Base-by-base conservation (phyloP, 2,113 vertebrate genomes). In the Neogobius melanostomus region DNA sequence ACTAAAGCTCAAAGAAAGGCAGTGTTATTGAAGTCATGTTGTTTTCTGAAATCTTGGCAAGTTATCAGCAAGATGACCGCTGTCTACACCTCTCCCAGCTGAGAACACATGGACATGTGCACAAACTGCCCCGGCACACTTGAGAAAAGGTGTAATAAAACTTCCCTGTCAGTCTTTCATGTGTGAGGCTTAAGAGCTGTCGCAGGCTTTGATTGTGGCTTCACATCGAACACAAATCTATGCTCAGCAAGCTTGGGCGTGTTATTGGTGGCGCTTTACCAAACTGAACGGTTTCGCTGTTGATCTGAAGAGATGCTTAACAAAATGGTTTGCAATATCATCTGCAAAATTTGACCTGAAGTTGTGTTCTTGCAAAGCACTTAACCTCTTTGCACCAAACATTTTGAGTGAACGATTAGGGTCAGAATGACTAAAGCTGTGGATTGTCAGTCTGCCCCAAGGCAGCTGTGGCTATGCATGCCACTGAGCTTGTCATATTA, bases 111-210 rank as follows among this genome's bases (percentile, higher is more conserved):
- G 9, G 50, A 66, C 48, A 54, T 36, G 12, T 64, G 63, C 70
- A 44, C 60, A 66, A 60, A 54, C 61, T 50, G 51, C 46, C 52
- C 59, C 50, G 61, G 65, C 69, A 48, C 43, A 50, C 56, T 72
- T 71, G 83, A 84, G 73, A 72, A 70, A 67, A 77, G 75, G 69
- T 88, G 75, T 72, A 79, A 85, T 85, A 85, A 87, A 89, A 87
- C 77, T 71, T 85, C 42, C 75, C 74, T 78, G 81, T 77, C 79
- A 84, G 72, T 88, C 86, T 82, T 89, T 89, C 81, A 89, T 85
- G 77, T 88, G 76, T 74, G 77, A 76, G 82, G 82, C 84, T 88
- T 85, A 85, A 82, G 82, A 81, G 79, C 81, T 84, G 85, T 86
- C 84, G 82, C 74, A 84, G 61, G 80, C 82, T 87, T 84, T 86